Conservation (phyloP, 2,888 invertebrate species). For the Euclidia mi region DNA sequence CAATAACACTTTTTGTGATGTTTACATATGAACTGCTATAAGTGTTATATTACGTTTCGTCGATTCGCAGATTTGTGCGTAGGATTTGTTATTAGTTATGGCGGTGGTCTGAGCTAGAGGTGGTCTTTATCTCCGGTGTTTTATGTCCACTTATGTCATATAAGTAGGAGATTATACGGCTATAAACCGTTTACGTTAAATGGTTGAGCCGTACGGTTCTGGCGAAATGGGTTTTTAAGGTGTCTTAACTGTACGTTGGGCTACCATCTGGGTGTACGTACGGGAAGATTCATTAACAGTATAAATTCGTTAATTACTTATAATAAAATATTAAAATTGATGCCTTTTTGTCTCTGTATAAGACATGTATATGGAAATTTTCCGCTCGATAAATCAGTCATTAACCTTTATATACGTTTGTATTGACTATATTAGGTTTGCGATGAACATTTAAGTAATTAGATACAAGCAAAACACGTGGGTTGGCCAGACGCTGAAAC, state of each 20-base stretch:
- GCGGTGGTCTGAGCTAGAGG: conserved; percentile 63
- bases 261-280: background rate
- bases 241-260: background rate
- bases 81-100: conserved; percentile 67
- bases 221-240: background rate
- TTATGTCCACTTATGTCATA: conserved; percentile 27
- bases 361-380: background rate
- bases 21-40: conserved; percentile 65
- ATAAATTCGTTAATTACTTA: conserved; percentile 8
- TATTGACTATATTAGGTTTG: conserved; percentile 24
- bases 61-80: conserved; percentile 84
- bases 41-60: conserved; percentile 77
- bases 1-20: conserved; percentile 80
- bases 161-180: conserved; percentile 22
- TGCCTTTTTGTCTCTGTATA: background rate
- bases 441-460: conserved; percentile 40
- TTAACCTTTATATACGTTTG: conserved; percentile 46
- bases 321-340: background rate
- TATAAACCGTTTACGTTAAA: conserved; percentile 12
- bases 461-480: conserved; percentile 49
- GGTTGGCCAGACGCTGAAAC: conserved; percentile 74
- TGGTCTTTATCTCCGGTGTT: conserved; percentile 62
- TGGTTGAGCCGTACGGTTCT: conserved; percentile 11
- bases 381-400: conserved; percentile 28
- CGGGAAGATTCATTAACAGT: background rate